Evolutionary conservation across 2,888 invertebrate genomes (phyloP).

Genomic region (Eupithecia dodoneata): DNA sequence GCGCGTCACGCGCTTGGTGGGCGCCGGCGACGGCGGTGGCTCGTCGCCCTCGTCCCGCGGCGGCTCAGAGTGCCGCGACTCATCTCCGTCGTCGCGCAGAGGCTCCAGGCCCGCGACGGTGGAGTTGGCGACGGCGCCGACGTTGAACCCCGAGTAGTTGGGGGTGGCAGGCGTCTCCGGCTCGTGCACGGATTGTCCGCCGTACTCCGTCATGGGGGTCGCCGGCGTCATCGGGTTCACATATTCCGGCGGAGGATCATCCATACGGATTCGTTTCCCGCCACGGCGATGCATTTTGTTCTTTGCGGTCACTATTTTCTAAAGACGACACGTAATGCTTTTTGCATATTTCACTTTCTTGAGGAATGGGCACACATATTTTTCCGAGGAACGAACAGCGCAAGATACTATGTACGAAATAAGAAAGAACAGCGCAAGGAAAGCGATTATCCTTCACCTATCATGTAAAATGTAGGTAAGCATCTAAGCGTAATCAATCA

Average conservation of each 20-base stretch:
- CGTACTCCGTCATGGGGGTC: slow-evolving; percentile 83
- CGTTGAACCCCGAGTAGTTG: slow-evolving; percentile 75
- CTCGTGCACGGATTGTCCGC: slow-evolving; percentile 80
- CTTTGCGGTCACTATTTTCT: slow-evolving; percentile 6
- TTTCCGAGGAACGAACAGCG: background rate
- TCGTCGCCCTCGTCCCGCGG: slow-evolving; percentile 69
- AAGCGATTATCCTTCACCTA: too few relatives aligned
- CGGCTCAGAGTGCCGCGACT: slow-evolving; percentile 52
- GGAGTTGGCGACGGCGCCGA: slow-evolving; percentile 66
- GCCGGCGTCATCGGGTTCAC: slow-evolving; percentile 87
- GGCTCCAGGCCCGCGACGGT: slow-evolving; percentile 60
- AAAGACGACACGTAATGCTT: background rate
- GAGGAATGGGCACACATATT: background rate
- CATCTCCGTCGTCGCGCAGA: slow-evolving; percentile 70
- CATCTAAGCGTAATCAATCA: too few relatives aligned
- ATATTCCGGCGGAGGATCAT: slow-evolving; percentile 95
- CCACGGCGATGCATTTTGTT: slow-evolving; percentile 90
- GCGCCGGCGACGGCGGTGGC: slow-evolving; percentile 84
- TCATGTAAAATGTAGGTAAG: too few relatives aligned
- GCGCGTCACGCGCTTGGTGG: slow-evolving; percentile 86
- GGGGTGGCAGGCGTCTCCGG: slow-evolving; percentile 78
- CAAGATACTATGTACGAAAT: background rate
- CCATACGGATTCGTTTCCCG: slow-evolving; percentile 96
- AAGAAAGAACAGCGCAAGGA: background rate
- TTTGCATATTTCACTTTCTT: slow-evolving; percentile 15